Percentiles rank a stretch among this genome's conserved stretches.
Conservation (phyloP, 2,888 invertebrate species). For the Thelaira solivaga region DNA sequence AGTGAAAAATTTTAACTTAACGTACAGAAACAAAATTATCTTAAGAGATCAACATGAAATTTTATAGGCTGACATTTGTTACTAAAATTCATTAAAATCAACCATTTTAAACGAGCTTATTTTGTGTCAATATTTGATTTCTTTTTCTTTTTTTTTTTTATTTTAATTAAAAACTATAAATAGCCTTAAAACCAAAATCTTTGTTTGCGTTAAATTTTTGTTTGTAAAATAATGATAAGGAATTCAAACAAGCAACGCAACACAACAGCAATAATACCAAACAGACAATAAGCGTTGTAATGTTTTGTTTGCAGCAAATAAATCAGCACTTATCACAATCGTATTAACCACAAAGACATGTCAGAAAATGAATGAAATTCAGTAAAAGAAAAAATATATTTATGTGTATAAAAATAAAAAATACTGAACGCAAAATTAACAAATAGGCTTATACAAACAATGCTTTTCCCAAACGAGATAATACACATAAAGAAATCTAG, state of each 20-base stretch:
- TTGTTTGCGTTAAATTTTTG: conserved; percentile 21
- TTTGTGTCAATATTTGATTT: neutral
- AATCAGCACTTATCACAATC: conserved; percentile 75
- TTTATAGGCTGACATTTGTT: too few relatives aligned
- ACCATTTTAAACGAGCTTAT: neutral
- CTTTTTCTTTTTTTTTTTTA: neutral
- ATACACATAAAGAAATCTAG: conserved; percentile 39
- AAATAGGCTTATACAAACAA: conserved; percentile 33
- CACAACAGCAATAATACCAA: conserved; percentile 12
- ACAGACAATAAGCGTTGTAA: conserved; percentile 47
- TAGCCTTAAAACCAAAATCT: conserved; percentile 19
- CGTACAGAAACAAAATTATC: too few relatives aligned
- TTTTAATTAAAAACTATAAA: conserved; percentile 38
- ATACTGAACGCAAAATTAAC: conserved; percentile 59
- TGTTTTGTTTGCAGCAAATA: conserved; percentile 68
- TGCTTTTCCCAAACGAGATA: conserved; percentile 36
- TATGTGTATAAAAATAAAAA: conserved; percentile 63
- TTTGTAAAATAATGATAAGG: conserved; percentile 45
- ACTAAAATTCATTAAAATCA: neutral
- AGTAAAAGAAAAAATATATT: conserved; percentile 62
- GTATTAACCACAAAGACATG: conserved; percentile 69
- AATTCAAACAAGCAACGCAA: conserved; percentile 19
- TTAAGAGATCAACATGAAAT: too few relatives aligned
- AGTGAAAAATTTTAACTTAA: too few relatives aligned
- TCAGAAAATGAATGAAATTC: conserved; percentile 35